These are phyloP conservation scores for Penaeus chinensis DNA, from an alignment of 1,140 invertebrate species.

Conservation along the genomic window DNA sequence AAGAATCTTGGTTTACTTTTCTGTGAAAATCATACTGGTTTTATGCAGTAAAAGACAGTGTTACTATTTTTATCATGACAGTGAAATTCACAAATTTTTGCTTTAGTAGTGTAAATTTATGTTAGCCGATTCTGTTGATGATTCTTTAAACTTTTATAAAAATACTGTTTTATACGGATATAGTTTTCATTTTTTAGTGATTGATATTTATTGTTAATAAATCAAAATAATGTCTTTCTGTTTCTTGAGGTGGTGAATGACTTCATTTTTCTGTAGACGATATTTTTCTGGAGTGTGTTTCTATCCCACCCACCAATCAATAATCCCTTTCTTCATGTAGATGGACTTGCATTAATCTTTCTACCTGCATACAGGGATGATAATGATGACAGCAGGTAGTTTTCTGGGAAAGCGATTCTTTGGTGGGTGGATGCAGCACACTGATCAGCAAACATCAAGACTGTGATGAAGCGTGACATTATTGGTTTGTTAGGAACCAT, in stretches of 20 bases:
- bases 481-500: conserved; percentile 7
- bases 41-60: too few relatives aligned
- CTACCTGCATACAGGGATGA: too few relatives aligned
- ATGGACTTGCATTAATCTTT: not conserved
- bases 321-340: not conserved
- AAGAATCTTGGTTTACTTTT: too few relatives aligned
- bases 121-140: too few relatives aligned
- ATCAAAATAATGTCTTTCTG: conserved; percentile 32
- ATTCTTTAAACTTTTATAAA: too few relatives aligned
- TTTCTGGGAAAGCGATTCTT: too few relatives aligned
- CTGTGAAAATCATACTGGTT: too few relatives aligned
- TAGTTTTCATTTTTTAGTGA: not conserved
- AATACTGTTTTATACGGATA: too few relatives aligned
- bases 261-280: conserved; percentile 23
- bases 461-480: conserved; percentile 13
- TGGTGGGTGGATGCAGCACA: conserved; percentile 20
- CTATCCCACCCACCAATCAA: not conserved
- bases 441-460: conserved; percentile 16
- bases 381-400: too few relatives aligned
- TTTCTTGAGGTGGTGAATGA: conserved; percentile 21
- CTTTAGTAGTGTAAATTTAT: too few relatives aligned
- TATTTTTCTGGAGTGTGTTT: conserved; percentile 41
- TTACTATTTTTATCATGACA: too few relatives aligned
- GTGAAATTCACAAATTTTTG: too few relatives aligned
- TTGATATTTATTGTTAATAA: conserved; percentile 15